A percentile compares a stretch with the other conserved stretches of the same genome.
These are phyloP conservation scores for Lathamus discolor DNA, from an alignment of 2,113 vertebrate species.

Conservation along the genomic window DNA sequence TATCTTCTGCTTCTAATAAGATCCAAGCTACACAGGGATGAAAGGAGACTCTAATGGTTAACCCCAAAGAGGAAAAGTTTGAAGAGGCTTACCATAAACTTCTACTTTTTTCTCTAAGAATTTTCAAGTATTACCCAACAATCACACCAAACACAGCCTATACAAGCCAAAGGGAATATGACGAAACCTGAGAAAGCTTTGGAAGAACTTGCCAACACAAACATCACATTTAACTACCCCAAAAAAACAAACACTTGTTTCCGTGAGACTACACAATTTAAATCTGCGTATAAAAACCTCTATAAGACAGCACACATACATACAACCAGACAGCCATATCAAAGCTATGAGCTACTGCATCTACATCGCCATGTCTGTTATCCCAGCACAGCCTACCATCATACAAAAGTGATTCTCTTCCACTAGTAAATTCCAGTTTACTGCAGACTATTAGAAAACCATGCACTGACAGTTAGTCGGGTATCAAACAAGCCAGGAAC, in stretches of 20 bases:
- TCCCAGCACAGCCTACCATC: neutral
- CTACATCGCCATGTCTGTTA: neutral
- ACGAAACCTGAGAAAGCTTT: neutral
- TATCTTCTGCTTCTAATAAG: neutral
- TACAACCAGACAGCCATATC: neutral
- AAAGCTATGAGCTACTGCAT: neutral
- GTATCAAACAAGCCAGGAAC: neutral
- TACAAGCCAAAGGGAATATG: neutral
- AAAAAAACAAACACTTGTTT: neutral
- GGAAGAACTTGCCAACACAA: neutral
- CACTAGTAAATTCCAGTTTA: neutral
- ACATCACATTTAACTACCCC: neutral
- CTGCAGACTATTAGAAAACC: neutral
- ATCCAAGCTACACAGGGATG: neutral
- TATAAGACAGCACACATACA: neutral
- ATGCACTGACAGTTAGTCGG: neutral
- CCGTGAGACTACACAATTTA: neutral
- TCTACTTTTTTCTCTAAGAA: neutral
- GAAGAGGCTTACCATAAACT: neutral
- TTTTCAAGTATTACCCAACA: neutral
- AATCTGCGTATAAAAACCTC: neutral
- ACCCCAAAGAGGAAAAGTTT: neutral
- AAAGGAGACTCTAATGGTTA: neutral
- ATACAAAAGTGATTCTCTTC: neutral
- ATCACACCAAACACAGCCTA: neutral